Percentiles rank a stretch among this genome's conserved stretches.
Conservation (phyloP, 2,113 vertebrate genomes). For the Pampusana beccarii region DNA sequence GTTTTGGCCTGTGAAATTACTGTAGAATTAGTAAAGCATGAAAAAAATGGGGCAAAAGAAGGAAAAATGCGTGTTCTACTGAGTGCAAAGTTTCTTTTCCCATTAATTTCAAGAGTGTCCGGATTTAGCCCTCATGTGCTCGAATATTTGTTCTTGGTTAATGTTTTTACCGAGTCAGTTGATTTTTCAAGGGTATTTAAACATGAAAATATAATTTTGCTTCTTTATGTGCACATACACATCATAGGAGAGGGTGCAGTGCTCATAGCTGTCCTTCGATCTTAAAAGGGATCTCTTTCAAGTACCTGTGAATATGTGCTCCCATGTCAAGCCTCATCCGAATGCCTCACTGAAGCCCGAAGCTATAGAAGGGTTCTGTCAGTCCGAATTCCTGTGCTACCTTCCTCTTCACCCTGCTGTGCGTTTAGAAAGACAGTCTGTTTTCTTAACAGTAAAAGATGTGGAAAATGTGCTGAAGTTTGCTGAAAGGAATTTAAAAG, state of each 20-base stretch:
- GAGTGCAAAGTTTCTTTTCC: neutral
- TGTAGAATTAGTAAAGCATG: neutral
- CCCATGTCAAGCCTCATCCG: neutral
- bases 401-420: neutral
- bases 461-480: conserved; percentile 1
- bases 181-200: neutral
- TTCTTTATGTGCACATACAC: rapidly evolving
- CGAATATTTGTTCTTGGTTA: neutral
- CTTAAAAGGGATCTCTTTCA: neutral
- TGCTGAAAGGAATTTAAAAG: conserved; percentile 42
- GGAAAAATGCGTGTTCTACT: neutral
- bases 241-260: neutral
- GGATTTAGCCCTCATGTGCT: neutral
- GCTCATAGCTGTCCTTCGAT: neutral
- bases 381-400: neutral
- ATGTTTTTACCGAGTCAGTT: neutral
- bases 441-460: conserved; percentile 1
- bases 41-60: neutral
- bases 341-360: neutral
- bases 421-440: neutral
- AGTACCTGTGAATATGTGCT: neutral
- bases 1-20: neutral
- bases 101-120: neutral
- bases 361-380: neutral
- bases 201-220: neutral